Base-by-base conservation (phyloP, 2,888 invertebrate genomes). In the Sialis fuliginosa region DNA sequence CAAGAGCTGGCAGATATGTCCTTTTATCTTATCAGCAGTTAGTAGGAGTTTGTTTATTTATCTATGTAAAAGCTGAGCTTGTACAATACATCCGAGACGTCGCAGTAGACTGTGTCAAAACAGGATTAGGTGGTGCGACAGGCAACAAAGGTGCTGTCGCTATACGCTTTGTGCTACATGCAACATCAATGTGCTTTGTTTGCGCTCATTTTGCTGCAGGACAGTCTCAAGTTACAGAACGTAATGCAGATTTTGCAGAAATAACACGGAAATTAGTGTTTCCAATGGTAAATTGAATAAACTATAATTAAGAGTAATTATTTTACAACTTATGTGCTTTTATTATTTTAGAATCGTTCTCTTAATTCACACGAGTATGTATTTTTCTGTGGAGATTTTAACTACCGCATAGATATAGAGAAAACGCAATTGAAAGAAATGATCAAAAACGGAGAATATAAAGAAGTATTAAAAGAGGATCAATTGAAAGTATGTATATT, bases 381-480 rank as follows among this genome's bases (percentile, higher is more conserved):
- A 1, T 96, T 98, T 66, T 99, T 97, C 97, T 92, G 96, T 63
- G 98, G 98, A 1, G 98, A 98, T 68, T 98, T 98, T 64, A 98
- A 99, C 64, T 99, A 98, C 62, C 79, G 98, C 48, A 82, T 98
- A 48, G 95, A 97, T 62, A 79, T 97, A 75, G 85, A 89, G 53
- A 91, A 90, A 60, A 95, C 95, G 6, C 90, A 92, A 61, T 83
- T 95, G 51, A 90, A 91, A 59, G 81, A 86, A 49, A 69, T 88
- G 51, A 77, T 95, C 1, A 75, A 77, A 48, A 74, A 79, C 52
- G 77, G 84, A 50, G 81, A 89, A 60, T 74, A 84, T 57, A 74
- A 77, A 48, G 69, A 80, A 44, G 75, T 97, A 49, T 68, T 91
- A 37, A 81, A 84, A 54, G 73, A 79, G 59, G 98, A 98, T 69